phyloP scores from a whole-genome alignment of 2,888 invertebrate genomes.

The Tortrix viridana region DNA sequence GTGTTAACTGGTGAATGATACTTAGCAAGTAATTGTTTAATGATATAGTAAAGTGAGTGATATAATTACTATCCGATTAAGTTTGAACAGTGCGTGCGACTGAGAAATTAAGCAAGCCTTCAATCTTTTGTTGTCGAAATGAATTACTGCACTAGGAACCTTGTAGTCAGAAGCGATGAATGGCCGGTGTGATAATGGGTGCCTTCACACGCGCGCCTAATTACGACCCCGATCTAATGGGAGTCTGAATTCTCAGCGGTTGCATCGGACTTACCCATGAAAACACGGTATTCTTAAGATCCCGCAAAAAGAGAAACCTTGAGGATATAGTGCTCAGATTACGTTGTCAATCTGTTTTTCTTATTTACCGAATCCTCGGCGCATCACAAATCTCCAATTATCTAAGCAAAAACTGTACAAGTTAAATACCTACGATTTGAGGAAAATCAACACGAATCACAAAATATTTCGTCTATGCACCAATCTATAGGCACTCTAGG shows the following conservation, averaged over 20 bases:
- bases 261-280: slow-evolving; percentile 1
- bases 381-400: too few relatives aligned
- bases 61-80: slow-evolving; percentile 71
- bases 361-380: too few relatives aligned
- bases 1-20: slow-evolving; percentile 26
- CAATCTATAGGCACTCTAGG: too few relatives aligned
- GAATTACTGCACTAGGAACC: slow-evolving; percentile 74
- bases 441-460: too few relatives aligned
- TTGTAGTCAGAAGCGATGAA: slow-evolving; percentile 68
- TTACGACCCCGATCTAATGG: slow-evolving; percentile 63
- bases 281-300: not conserved
- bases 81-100: slow-evolving; percentile 71
- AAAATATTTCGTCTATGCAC: too few relatives aligned
- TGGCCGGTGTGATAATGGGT: slow-evolving; percentile 64
- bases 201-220: slow-evolving; percentile 71
- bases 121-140: slow-evolving; percentile 76
- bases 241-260: slow-evolving; percentile 50
- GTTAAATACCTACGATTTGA: too few relatives aligned
- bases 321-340: too few relatives aligned
- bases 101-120: slow-evolving; percentile 78
- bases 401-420: too few relatives aligned
- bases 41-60: slow-evolving; percentile 58
- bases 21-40: slow-evolving; percentile 54
- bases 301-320: too few relatives aligned
- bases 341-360: too few relatives aligned